Percentiles rank a stretch among this genome's conserved stretches.
Conservation (phyloP, 1,140 invertebrate genomes). For the Rhysida immarginata region DNA sequence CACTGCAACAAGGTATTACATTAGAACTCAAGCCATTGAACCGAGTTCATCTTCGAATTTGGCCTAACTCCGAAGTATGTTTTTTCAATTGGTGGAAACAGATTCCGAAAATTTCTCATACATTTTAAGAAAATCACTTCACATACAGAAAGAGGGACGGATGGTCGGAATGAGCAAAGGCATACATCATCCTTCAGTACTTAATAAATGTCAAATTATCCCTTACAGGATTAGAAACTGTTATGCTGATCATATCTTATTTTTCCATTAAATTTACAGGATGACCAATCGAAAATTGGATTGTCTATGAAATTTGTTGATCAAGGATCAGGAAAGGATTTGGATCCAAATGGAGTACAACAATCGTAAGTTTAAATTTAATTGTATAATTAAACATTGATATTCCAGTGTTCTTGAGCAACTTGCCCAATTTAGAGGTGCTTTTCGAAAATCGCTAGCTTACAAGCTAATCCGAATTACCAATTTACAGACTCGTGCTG, state of each 20-base stretch:
- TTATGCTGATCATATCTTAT: no score
- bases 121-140: neutral
- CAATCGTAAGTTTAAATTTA: slow-evolving; percentile 17
- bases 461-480: neutral
- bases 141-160: neutral
- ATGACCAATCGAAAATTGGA: slow-evolving; percentile 73
- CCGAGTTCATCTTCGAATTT: no score
- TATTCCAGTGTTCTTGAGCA: no score
- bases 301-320: slow-evolving; percentile 98
- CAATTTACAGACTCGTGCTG: neutral
- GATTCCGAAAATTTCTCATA: neutral
- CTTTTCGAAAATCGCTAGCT: neutral
- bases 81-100: neutral
- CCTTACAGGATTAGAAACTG: no score
- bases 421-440: no score
- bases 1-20: no score
- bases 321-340: slow-evolving; percentile 81
- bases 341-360: slow-evolving; percentile 59
- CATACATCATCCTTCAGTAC: neutral
- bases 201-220: neutral
- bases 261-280: slow-evolving; percentile 9
- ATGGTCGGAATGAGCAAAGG: neutral
- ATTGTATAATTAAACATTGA: neutral
- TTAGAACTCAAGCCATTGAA: no score
- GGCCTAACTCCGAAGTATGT: no score